phyloP scores from a whole-genome alignment of 2,113 vertebrate genomes.

The Xiphias gladius region DNA sequence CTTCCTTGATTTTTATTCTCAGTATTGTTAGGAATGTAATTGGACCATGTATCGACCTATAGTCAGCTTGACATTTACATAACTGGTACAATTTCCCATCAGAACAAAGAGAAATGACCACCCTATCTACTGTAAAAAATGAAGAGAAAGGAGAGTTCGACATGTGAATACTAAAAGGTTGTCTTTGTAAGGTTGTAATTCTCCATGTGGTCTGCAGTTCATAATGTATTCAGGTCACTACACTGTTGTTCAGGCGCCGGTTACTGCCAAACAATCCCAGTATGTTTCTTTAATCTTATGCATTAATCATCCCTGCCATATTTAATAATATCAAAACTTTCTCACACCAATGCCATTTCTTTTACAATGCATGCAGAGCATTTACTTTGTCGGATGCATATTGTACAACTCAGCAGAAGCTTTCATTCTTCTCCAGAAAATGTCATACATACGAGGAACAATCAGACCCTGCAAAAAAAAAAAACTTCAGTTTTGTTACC shows the following conservation, averaged over 20 bases:
- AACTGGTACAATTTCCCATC: constrained; percentile 45
- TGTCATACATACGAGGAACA: constrained; percentile 30
- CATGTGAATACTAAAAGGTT: constrained; percentile 50
- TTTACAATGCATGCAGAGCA: constrained; percentile 57
- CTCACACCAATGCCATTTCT: constrained; percentile 62
- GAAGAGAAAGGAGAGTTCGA: constrained; percentile 7
- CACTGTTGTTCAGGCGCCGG: constrained; percentile 50
- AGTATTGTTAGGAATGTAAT: constrained; percentile 5
- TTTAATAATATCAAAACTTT: constrained; percentile 75
- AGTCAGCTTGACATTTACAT: constrained; percentile 44
- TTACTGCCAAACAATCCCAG: constrained; percentile 70
- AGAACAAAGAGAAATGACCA: constrained; percentile 37
- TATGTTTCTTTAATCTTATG: constrained; percentile 76
- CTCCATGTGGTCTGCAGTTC: constrained; percentile 45
- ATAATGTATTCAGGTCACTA: constrained; percentile 74
- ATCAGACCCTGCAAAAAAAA: constrained; percentile 47
- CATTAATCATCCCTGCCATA: constrained; percentile 78
- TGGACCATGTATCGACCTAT: constrained; percentile 21
- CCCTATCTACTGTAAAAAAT: constrained; percentile 24
- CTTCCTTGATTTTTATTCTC: constrained; percentile 13
- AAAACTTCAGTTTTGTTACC: constrained; percentile 40
- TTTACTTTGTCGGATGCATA: constrained; percentile 66
- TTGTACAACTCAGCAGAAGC: constrained; percentile 52
- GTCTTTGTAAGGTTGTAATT: constrained; percentile 31
- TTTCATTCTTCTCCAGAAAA: constrained; percentile 55